Conservation (phyloP, 2,888 invertebrate genomes). For the Clunio marinus region DNA sequence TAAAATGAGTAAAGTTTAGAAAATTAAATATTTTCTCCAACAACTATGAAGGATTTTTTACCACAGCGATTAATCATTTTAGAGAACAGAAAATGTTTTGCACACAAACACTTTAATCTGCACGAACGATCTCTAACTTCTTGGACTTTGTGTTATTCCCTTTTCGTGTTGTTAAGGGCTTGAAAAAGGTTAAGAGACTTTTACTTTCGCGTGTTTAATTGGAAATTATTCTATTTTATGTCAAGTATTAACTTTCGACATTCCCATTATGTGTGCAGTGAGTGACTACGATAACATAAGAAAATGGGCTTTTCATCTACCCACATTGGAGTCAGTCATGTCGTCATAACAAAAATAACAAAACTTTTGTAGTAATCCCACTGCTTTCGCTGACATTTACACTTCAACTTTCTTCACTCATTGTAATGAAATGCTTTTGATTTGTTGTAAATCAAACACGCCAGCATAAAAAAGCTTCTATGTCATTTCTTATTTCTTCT, state of each 20-base stretch:
- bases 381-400: too few species aligned
- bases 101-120: background rate
- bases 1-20: background rate
- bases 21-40: background rate
- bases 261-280: too few species aligned
- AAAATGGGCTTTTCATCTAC: too few species aligned
- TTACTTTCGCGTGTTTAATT: constrained; percentile 1
- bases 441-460: too few species aligned
- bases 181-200: background rate
- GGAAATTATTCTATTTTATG: background rate
- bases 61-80: constrained; percentile 8
- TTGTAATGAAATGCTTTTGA: too few species aligned
- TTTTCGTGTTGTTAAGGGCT: background rate
- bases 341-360: too few species aligned
- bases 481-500: too few species aligned
- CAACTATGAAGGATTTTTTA: background rate
- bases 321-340: too few species aligned
- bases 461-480: too few species aligned
- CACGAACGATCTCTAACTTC: background rate
- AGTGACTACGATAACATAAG: too few species aligned
- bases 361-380: too few species aligned
- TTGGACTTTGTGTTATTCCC: background rate
- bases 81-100: background rate
- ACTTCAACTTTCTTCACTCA: too few species aligned
- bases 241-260: background rate